Evolutionary conservation across 2,113 vertebrate species (phyloP).

Genomic region (Varanus salvator): DNA sequence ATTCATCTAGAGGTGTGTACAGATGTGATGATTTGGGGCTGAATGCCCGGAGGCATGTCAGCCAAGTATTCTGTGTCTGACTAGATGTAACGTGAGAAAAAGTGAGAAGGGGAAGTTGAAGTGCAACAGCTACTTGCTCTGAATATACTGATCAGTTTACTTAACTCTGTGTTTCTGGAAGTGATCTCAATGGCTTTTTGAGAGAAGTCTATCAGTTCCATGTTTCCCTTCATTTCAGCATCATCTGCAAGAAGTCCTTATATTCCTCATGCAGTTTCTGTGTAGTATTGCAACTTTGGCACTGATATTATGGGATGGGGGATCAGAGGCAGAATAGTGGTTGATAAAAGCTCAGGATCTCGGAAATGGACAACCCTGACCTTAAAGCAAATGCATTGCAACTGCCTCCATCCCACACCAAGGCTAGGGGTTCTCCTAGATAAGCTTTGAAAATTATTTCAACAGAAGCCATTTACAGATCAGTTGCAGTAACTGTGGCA

Average conservation of each 20-base stretch:
- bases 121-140: constrained; percentile 26
- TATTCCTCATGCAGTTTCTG: not conserved
- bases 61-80: constrained; percentile 16
- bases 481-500: no score
- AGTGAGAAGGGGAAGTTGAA: constrained; percentile 5
- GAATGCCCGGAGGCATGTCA: constrained; percentile 9
- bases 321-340: not conserved
- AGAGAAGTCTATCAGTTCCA: not conserved
- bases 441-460: not conserved
- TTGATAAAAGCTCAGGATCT: not conserved
- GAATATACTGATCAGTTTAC: constrained; percentile 24
- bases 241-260: not conserved
- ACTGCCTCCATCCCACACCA: not conserved
- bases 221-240: not conserved
- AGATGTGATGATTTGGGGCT: constrained; percentile 33
- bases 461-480: not conserved
- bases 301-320: not conserved
- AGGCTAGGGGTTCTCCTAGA: not conserved
- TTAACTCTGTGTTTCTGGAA: constrained; percentile 5
- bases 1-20: constrained; percentile 24
- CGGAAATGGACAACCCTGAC: not conserved
- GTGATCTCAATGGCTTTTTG: not conserved
- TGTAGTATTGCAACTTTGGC: not conserved
- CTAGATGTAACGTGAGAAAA: constrained; percentile 18
- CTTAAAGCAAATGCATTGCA: not conserved